phyloP scores from a whole-genome alignment of 2,888 invertebrate genomes.

The Pyrgus malvae region DNA sequence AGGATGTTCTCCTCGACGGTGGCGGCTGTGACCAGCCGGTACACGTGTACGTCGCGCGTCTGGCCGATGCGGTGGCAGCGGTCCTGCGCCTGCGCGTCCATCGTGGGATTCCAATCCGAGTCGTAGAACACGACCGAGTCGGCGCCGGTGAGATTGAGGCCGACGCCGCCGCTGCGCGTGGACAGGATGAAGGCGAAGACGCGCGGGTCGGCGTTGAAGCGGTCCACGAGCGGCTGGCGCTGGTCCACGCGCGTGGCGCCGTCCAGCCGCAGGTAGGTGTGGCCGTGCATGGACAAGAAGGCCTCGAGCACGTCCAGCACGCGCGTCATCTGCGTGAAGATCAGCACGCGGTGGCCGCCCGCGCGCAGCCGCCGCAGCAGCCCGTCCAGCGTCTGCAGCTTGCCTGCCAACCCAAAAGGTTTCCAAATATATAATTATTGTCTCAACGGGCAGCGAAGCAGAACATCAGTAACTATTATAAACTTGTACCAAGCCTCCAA shows the following conservation, averaged over 20 bases:
- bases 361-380: constrained; percentile 91
- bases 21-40: constrained; percentile 81
- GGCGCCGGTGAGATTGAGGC: constrained; percentile 96
- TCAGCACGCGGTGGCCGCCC: constrained; percentile 94
- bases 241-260: constrained; percentile 83
- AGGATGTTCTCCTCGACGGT: constrained; percentile 98
- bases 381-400: constrained; percentile 93
- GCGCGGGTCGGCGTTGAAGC: constrained; percentile 86
- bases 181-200: constrained; percentile 90
- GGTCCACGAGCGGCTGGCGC: constrained; percentile 93
- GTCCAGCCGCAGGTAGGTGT: constrained; percentile 92
- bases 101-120: constrained; percentile 98
- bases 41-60: constrained; percentile 88
- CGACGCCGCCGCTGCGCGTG: constrained; percentile 96
- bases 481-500: no score
- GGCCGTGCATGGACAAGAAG: constrained; percentile 98
- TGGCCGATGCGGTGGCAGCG: constrained; percentile 96
- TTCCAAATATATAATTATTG: not conserved
- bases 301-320: constrained; percentile 99
- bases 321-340: constrained; percentile 99
- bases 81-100: constrained; percentile 97
- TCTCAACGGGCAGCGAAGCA: no score
- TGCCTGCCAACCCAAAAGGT: constrained; percentile 73
- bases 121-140: constrained; percentile 95
- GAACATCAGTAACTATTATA: no score